These are phyloP conservation scores for Solenodon paradoxus DNA, from an alignment of 2,113 vertebrate genomes.

Conservation along the genomic window DNA sequence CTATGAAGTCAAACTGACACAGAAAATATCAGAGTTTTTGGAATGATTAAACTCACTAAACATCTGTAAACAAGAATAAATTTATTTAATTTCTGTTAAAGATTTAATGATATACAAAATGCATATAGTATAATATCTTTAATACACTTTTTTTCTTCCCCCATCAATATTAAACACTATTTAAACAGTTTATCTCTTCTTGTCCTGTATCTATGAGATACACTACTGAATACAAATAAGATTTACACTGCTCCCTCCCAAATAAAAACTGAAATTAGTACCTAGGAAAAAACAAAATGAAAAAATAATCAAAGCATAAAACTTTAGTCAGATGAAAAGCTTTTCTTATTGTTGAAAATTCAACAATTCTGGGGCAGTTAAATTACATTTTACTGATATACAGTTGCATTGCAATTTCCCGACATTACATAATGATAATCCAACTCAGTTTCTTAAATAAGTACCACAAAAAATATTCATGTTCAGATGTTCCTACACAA, in stretches of 20 bases:
- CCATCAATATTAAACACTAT: conserved; percentile 92
- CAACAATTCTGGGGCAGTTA: conserved; percentile 87
- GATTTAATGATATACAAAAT: conserved; percentile 98
- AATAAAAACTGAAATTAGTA: conserved; percentile 91
- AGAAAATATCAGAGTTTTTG: not conserved
- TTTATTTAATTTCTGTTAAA: conserved; percentile 94
- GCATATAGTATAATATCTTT: conserved; percentile 93
- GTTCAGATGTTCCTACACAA: conserved; percentile 84
- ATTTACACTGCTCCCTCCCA: conserved; percentile 85
- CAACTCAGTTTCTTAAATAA: conserved; percentile 87
- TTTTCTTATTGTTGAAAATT: conserved; percentile 82
- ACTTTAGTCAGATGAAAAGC: conserved; percentile 88
- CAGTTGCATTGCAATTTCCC: conserved; percentile 98
- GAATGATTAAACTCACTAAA: conserved; percentile 62
- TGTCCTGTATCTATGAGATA: conserved; percentile 99
- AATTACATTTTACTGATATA: conserved; percentile 91
- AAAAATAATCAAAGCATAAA: conserved; percentile 85
- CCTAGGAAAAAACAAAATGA: conserved; percentile 90
- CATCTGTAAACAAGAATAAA: conserved; percentile 88
- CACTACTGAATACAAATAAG: conserved; percentile 90
- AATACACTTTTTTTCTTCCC: conserved; percentile 86
- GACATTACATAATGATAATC: conserved; percentile 89
- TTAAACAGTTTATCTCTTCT: conserved; percentile 90
- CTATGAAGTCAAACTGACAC: too few relatives aligned
- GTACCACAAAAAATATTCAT: conserved; percentile 88